Conservation (phyloP, 2,113 vertebrate genomes). For the Centropus bengalensis region DNA sequence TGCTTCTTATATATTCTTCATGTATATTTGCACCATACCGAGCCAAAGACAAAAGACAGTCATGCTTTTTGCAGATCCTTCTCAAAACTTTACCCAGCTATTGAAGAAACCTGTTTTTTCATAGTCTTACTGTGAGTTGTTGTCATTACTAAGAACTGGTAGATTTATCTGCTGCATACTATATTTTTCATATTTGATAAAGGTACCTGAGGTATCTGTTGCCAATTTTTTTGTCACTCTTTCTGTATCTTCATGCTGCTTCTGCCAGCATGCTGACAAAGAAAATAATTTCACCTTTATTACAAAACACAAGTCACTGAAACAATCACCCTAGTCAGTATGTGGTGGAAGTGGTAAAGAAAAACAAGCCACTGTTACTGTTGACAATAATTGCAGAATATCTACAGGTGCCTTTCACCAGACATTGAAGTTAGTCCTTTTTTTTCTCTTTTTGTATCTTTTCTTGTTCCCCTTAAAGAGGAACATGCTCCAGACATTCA, state of each 20-base stretch:
- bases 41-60: not conserved
- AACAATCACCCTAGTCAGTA: constrained; percentile 23
- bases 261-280: constrained; percentile 51
- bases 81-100: not conserved
- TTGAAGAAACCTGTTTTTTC: not conserved
- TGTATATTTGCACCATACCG: not conserved
- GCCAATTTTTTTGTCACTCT: constrained; percentile 48
- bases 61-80: not conserved
- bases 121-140: not conserved
- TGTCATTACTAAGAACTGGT: constrained; percentile 3
- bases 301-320: constrained; percentile 38
- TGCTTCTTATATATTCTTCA: not conserved
- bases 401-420: not conserved
- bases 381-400: not conserved
- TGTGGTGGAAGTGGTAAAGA: not conserved
- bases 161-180: constrained; percentile 26
- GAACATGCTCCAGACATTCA: not conserved
- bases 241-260: constrained; percentile 13
- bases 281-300: constrained; percentile 58
- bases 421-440: not conserved
- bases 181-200: constrained; percentile 34
- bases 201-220: constrained; percentile 17
- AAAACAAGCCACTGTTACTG: not conserved
- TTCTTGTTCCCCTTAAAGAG: not conserved
- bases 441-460: too few relatives aligned